phyloP scores from a whole-genome alignment of 2,113 vertebrate genomes.

The Smithornis capensis region DNA sequence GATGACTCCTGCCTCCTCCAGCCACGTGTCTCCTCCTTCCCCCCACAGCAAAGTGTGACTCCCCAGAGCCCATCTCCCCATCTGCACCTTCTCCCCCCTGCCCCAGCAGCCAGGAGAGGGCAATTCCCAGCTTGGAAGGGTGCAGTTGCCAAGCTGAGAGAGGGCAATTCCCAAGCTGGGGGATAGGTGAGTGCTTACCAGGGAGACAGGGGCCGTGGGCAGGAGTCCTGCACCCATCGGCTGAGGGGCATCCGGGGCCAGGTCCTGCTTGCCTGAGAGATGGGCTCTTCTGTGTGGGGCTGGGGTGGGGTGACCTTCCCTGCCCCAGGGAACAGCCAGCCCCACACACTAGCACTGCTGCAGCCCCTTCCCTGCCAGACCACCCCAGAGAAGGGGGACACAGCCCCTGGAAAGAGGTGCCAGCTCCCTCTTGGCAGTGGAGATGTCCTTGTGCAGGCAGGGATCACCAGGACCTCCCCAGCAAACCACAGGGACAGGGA shows the following conservation, averaged over 20 bases:
- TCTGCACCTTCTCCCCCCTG: not conserved
- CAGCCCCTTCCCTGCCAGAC: not conserved
- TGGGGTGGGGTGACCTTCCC: not conserved
- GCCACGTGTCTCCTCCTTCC: not conserved
- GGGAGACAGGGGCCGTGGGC: not conserved
- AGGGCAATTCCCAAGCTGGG: not conserved
- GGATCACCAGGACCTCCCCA: not conserved
- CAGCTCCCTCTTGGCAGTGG: not conserved
- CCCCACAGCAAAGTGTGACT: not conserved
- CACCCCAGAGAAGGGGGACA: not conserved
- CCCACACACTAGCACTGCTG: not conserved
- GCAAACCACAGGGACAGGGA: not conserved
- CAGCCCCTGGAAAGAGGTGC: not conserved
- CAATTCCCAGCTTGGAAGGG: not conserved
- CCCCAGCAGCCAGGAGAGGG: not conserved
- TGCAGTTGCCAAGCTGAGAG: not conserved
- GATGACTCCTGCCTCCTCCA: not conserved
- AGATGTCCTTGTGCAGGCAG: not conserved
- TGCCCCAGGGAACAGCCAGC: not conserved
- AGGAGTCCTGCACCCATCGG: not conserved
- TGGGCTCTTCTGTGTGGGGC: not conserved
- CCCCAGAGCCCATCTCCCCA: not conserved
- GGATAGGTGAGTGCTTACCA: constrained; percentile 42
- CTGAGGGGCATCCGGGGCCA: not conserved
- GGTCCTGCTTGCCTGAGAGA: constrained; percentile 72